A percentile compares a stretch with the other conserved stretches of the same genome.
Evolutionary conservation across 2,888 invertebrate genomes (phyloP).

Genomic region (Thysanoteuthis rhombus): DNA sequence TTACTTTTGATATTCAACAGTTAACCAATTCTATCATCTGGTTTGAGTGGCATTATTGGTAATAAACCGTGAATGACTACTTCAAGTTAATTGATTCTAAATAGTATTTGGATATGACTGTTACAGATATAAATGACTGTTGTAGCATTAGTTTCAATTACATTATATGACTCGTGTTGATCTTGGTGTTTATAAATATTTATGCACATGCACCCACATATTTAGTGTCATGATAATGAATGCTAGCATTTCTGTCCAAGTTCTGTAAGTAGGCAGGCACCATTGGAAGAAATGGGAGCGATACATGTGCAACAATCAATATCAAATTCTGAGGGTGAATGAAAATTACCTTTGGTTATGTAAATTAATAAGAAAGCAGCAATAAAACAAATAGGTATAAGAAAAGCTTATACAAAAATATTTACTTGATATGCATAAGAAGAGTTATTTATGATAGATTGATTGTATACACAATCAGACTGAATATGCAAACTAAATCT

Average conservation of each 20-base stretch:
- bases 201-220: not conserved
- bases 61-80: not conserved
- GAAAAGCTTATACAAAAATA: not conserved
- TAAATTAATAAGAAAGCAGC: not conserved
- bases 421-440: not conserved
- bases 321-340: not conserved
- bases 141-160: not conserved
- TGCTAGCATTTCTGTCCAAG: not conserved
- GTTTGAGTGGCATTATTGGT: not conserved
- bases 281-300: not conserved
- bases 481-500: no score
- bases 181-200: not conserved
- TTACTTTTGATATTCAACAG: not conserved
- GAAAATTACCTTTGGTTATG: not conserved
- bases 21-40: not conserved
- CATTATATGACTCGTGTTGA: not conserved
- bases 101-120: constrained; percentile 12
- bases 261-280: not conserved
- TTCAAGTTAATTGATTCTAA: not conserved
- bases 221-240: not conserved
- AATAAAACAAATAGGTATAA: not conserved
- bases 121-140: not conserved
- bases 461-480: no score
- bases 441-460: no score
- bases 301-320: not conserved